phyloP scores from a whole-genome alignment of 2,888 invertebrate species.

The Leptinotarsa rubiginosa region DNA sequence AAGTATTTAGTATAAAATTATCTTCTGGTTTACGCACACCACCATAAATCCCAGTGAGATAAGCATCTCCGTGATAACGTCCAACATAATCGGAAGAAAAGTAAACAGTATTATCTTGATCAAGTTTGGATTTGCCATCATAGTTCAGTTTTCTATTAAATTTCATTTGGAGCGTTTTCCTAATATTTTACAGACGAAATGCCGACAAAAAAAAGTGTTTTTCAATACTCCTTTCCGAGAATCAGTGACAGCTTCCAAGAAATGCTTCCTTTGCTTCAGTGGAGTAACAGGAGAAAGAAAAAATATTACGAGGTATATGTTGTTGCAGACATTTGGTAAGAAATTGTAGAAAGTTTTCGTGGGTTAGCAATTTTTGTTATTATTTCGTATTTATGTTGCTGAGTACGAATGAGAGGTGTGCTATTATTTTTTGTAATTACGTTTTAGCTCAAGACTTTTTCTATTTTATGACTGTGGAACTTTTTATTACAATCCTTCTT shows the following conservation, averaged over 20 bases:
- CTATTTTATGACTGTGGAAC: no score
- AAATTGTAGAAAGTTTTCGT: no score
- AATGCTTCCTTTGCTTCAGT: conserved; percentile 55
- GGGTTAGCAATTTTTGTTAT: no score
- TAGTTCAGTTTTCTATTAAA: not conserved
- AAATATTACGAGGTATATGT: conserved; percentile 41
- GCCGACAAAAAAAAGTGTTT: conserved; percentile 44
- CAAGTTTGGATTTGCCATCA: not conserved
- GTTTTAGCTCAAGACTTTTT: no score
- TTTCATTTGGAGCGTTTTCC: not conserved
- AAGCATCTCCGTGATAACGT: not conserved
- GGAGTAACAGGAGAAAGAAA: conserved; percentile 49
- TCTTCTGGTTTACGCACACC: no score
- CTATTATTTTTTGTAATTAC: no score
- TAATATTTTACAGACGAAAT: conserved; percentile 20
- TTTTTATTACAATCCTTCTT: no score
- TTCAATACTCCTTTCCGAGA: conserved; percentile 42
- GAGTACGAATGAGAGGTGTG: no score
- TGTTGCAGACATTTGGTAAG: no score
- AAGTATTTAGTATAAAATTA: no score
- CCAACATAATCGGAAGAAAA: not conserved
- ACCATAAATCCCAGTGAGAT: not conserved
- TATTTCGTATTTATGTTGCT: no score
- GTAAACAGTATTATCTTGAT: not conserved
- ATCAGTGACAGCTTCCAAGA: conserved; percentile 58